Base-by-base conservation (phyloP, 2,113 vertebrate species). In the Ophiodon elongatus region DNA sequence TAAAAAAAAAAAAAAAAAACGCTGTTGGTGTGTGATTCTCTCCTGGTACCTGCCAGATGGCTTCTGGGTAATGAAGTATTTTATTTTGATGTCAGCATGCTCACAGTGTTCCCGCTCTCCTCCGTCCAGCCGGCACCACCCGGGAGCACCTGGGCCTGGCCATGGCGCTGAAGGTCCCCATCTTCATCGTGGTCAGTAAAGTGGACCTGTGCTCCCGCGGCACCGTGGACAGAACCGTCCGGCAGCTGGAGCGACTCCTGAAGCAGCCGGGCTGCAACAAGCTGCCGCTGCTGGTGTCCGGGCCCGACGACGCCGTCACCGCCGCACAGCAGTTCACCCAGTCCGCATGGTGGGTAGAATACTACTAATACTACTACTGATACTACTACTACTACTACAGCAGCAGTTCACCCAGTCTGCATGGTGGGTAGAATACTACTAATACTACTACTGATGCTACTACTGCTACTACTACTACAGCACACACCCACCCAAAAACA, bases 201-300 rank as follows among this genome's bases (percentile, higher is more conserved):
- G 97, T 98, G 83, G 98, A 99, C 93, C 92, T 99, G 86, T 98
- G 97, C 82, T 96, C 96, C 19, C 95, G 95, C 67, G 95, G 96
- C 87, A 97, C 97, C 0, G 96, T 98, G 90, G 97, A 99, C 76
- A 94, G 98, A 79, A 99, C 98, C 4, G 96, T 99, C 17, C 96
- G 97, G 17, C 98, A 99, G 94, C 95, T 99, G 88, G 97, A 98
- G 87, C 90, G 97, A 43, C 96, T 99, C 79, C 95, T 99, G 80
- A 99, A 98, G 86, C 97, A 98, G 88, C 98, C 98, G 7, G 98
- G 98, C 78, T 99, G 97, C 93, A 98, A 98, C 95, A 99, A 99
- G 86, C 96, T 99, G 1, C 98, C 98, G 4, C 93, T 98, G 93
- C 89, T 97, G 85, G 96, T 99, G 84, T 93, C 94, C 21, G 96